Percentiles rank a stretch among this genome's conserved stretches.
These are phyloP conservation scores for Tupiocoris notatus DNA, from an alignment of 2,888 invertebrate genomes.

Conservation along the genomic window DNA sequence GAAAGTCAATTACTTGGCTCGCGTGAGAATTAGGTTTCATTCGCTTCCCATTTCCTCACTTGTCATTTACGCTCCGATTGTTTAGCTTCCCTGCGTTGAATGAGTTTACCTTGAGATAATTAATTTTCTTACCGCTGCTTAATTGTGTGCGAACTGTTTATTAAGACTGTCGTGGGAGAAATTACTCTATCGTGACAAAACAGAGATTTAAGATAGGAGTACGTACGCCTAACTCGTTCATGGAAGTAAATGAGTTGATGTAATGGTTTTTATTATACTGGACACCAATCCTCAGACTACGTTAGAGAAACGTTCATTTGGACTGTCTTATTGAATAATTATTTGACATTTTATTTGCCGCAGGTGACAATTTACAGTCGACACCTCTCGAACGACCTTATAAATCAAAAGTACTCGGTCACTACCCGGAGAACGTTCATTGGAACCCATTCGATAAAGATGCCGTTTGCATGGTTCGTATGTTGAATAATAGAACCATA, in stretches of 20 bases:
- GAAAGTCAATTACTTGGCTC: constrained; percentile 11
- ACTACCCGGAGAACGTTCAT: constrained; percentile 88
- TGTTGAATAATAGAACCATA: neutral
- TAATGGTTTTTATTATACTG: too few relatives aligned
- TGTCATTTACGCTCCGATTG: neutral
- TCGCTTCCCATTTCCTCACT: neutral
- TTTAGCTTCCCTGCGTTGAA: neutral
- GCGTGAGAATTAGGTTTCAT: neutral
- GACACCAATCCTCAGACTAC: too few relatives aligned
- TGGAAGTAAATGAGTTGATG: too few relatives aligned
- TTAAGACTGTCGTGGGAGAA: too few relatives aligned
- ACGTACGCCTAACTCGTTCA: too few relatives aligned
- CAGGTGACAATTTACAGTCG: constrained; percentile 76
- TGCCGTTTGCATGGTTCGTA: constrained; percentile 94
- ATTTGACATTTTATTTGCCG: too few relatives aligned
- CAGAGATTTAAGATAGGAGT: too few relatives aligned
- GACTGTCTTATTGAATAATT: too few relatives aligned
- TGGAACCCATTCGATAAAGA: constrained; percentile 91
- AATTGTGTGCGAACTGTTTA: too few relatives aligned
- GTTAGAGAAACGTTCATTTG: too few relatives aligned
- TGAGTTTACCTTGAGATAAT: neutral
- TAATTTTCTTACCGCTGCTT: too few relatives aligned
- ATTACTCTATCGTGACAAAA: too few relatives aligned
- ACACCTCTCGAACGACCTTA: constrained; percentile 93
- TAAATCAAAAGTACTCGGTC: constrained; percentile 88